Conservation (phyloP, 2,888 invertebrate genomes). For the Psococerastis gibbosa region DNA sequence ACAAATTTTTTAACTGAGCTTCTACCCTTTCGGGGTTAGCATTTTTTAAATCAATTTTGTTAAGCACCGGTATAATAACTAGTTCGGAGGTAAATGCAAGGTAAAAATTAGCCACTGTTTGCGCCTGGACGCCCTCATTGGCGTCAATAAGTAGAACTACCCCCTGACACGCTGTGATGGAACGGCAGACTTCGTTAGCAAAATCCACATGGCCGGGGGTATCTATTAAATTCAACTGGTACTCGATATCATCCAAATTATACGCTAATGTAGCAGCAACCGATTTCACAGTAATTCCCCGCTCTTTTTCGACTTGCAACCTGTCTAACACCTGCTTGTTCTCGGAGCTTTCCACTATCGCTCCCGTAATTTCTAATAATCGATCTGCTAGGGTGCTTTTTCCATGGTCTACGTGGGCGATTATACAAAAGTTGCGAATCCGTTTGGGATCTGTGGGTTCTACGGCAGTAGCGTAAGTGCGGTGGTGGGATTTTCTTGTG, state of each 20-base stretch:
- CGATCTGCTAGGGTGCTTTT: conserved; percentile 95
- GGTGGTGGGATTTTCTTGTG: too few species aligned
- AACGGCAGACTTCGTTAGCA: conserved; percentile 83
- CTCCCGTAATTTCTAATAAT: conserved; percentile 80
- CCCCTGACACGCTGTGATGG: conserved; percentile 77
- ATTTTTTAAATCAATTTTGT: conserved; percentile 89
- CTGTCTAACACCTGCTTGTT: conserved; percentile 59
- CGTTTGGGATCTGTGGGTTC: too few species aligned
- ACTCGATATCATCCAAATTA: conserved; percentile 36
- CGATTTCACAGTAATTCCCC: conserved; percentile 97
- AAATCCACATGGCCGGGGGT: conserved; percentile 99
- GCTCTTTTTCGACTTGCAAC: conserved; percentile 70
- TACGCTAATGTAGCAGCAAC: conserved; percentile 83
- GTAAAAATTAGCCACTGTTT: conserved; percentile 93
- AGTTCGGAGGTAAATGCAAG: conserved; percentile 69
- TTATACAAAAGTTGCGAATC: conserved; percentile 89
- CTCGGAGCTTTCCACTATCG: conserved; percentile 43
- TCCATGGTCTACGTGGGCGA: conserved; percentile 98
- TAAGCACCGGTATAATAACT: conserved; percentile 75
- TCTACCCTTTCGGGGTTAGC: conserved; percentile 71
- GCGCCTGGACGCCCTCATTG: conserved; percentile 88
- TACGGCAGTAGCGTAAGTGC: too few species aligned
- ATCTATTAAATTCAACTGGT: conserved; percentile 86
- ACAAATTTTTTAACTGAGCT: conserved; percentile 57
- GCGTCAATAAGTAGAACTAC: conserved; percentile 90